Percentiles rank a stretch among this genome's conserved stretches.
These are phyloP conservation scores for Myopa tessellatipennis DNA, from an alignment of 2,888 invertebrate species.

Conservation along the genomic window DNA sequence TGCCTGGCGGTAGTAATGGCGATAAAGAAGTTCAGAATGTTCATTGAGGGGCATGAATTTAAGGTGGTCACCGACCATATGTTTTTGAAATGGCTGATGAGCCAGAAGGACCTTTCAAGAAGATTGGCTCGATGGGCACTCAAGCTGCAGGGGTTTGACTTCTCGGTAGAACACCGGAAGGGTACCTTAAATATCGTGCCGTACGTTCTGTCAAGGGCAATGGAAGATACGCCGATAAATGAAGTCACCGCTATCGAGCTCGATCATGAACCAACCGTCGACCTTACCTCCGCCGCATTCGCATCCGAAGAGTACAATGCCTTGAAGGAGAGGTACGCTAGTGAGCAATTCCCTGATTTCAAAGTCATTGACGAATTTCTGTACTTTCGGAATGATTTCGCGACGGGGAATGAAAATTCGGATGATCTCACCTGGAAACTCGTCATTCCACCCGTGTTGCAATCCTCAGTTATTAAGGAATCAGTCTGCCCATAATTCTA, in stretches of 20 bases:
- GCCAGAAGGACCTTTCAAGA: constrained; percentile 21
- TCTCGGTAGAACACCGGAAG: constrained; percentile 12
- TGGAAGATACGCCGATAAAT: too few species aligned
- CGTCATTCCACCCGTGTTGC: constrained; percentile 14
- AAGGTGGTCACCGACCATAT: constrained; percentile 31
- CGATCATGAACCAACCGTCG: too few species aligned
- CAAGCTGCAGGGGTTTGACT: constrained; percentile 21
- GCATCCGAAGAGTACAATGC: constrained; percentile 12
- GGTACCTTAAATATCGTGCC: constrained; percentile 29
- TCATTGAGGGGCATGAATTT: constrained; percentile 27
- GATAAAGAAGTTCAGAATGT: constrained; percentile 29
- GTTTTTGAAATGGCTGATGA: constrained; percentile 27
- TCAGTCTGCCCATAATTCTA: constrained; percentile 26
- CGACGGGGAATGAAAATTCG: not conserved
- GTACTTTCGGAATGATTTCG: constrained; percentile 5
- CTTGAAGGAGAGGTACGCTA: not conserved
- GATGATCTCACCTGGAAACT: constrained; percentile 28
- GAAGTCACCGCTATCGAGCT: too few species aligned
- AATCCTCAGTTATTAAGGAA: not conserved
- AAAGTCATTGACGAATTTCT: not conserved
- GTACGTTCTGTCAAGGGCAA: constrained; percentile 16
- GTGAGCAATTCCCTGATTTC: constrained; percentile 12
- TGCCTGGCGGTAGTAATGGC: constrained; percentile 34
- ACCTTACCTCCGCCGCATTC: too few species aligned
- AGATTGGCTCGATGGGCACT: constrained; percentile 25